Evolutionary conservation across 1,140 invertebrate genomes (phyloP), one percentile per base, ranked within the genome.

Genomic region (Zaprionus africanus): DNA sequence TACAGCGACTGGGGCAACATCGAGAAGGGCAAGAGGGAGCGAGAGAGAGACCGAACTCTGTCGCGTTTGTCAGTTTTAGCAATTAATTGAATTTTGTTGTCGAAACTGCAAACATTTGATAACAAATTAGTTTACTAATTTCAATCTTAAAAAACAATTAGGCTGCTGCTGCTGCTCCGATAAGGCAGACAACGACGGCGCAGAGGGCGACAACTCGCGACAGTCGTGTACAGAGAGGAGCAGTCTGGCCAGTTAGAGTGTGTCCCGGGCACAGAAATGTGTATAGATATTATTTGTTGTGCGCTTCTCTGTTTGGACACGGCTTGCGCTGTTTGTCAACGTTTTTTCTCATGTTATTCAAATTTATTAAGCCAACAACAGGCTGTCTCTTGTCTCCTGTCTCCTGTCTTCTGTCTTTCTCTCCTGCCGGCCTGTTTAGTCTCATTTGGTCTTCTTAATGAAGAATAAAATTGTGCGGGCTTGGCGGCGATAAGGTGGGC

Each of bases 41-140:
- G 1, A 3, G 51, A 26, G 9, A 24, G 53, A n/a, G n/a, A n/a
- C n/a, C n/a, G n/a, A 22, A 22, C 53, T 24, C 19, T 15, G 51
- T 5, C 22, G 57, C 75, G 64, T 58, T 76, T 87, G 85, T 90
- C 84, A 90, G 84, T 90, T 90, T 90, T 81, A 61, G 81, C 81
- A 91, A 91, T 88, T 91, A 91, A 91, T 91, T 91, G 83, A 91
- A 91, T 91, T 88, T 77, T 84, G 86, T 88, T 82, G 86, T 91
- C 84, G 88, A 91, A 91, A 81, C 84, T 91, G 88, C 81, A 91
- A 91, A 91, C 88, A 91, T 91, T 91, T 91, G 88, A 91, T 88
- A 91, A 91, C 88, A 91, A 91, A 91, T 91, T 91, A 91, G 88
- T 91, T 91, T 88, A 91, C 83, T 91, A 88, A 91, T 91, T 91